Conservation (phyloP, 35 echinoderm and acorn worm genomes). For the Hemicentrotus pulcherrimus region DNA sequence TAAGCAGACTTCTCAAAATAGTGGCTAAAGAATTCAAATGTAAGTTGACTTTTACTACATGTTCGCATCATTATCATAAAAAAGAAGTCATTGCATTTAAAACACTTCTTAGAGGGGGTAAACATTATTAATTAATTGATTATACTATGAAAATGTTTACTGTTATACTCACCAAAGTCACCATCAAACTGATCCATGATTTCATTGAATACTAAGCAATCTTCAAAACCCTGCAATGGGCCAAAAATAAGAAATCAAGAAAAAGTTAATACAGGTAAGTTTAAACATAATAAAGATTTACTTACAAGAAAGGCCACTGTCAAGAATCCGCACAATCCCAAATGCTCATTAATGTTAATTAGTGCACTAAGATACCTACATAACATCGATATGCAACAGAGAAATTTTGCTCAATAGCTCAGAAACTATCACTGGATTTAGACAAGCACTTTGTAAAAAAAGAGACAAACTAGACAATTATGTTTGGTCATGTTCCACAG, state of each 20-base stretch:
- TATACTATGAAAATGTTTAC: not conserved
- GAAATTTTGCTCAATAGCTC: too few species aligned
- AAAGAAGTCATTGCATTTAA: too few species aligned
- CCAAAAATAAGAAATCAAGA: conserved; percentile 12
- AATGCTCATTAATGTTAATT: not conserved
- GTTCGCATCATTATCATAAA: not conserved
- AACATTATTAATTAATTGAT: too few species aligned
- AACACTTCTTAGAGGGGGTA: too few species aligned
- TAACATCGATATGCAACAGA: too few species aligned
- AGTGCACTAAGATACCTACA: not conserved
- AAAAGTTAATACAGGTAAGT: not conserved
- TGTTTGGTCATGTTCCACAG: too few species aligned
- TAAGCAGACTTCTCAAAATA: too few species aligned
- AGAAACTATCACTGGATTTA: too few species aligned
- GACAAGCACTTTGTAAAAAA: not conserved
- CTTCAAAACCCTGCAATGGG: conserved; percentile 84
- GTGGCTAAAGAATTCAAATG: too few species aligned
- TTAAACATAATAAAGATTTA: not conserved
- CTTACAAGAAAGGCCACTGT: not conserved
- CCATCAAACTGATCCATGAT: conserved; percentile 74
- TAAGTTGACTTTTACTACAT: too few species aligned
- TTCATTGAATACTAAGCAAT: conserved; percentile 90
- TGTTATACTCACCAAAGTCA: conserved; percentile 78
- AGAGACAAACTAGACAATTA: too few species aligned
- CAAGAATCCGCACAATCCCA: not conserved